phyloP scores from a whole-genome alignment of 2,888 invertebrate genomes.

The Sarcophaga variegata region DNA sequence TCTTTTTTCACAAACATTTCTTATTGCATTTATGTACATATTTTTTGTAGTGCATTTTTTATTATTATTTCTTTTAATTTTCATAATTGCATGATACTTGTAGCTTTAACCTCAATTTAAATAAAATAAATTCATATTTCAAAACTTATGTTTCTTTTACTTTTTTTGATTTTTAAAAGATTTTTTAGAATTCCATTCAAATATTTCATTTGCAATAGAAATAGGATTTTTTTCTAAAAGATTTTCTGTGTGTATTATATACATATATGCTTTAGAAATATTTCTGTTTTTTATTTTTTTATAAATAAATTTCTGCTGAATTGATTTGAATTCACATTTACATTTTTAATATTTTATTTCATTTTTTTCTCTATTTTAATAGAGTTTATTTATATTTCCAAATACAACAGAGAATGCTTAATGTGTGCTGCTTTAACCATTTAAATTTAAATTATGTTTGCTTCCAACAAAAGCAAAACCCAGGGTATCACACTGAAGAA shows the following conservation, averaged over 20 bases:
- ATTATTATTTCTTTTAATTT: too few relatives aligned
- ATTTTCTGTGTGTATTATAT: not conserved
- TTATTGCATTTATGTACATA: too few relatives aligned
- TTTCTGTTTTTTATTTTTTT: not conserved
- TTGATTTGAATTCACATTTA: constrained; percentile 37
- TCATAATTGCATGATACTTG: too few relatives aligned
- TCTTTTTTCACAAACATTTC: too few relatives aligned
- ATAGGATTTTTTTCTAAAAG: not conserved
- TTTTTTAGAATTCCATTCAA: not conserved
- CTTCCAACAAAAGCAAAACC: constrained; percentile 4
- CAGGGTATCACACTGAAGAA: not conserved
- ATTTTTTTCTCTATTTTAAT: not conserved
- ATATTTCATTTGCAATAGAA: too few relatives aligned
- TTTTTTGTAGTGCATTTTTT: too few relatives aligned
- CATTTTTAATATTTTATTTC: not conserved
- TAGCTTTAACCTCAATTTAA: too few relatives aligned
- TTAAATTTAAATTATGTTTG: constrained; percentile 59
- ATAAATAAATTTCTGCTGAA: not conserved
- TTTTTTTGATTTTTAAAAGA: not conserved
- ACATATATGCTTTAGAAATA: not conserved
- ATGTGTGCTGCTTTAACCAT: not conserved
- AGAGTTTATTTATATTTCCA: not conserved
- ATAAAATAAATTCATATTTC: too few relatives aligned
- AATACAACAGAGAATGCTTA: not conserved
- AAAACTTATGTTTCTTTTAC: too few relatives aligned